phyloP scores from a whole-genome alignment of 2,797 vertebrate genomes.

The Prionace glauca region DNA sequence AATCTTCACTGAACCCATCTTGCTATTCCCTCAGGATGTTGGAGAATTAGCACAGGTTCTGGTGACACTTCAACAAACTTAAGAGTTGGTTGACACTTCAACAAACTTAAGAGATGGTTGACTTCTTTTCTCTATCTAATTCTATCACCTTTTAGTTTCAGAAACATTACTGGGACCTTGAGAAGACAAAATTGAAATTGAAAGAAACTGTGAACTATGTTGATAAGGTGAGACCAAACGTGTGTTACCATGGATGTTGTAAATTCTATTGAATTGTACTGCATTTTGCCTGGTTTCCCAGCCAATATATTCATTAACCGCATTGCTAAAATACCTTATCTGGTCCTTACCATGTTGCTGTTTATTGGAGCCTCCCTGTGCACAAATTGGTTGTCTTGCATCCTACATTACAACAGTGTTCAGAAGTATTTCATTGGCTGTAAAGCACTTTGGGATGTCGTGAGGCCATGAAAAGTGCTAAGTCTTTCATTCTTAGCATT shows the following conservation, averaged over 20 bases:
- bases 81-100: neutral
- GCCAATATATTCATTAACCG: neutral
- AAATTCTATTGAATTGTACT: neutral
- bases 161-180: constrained; percentile 63
- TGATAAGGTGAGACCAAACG: constrained; percentile 77
- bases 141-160: constrained; percentile 65
- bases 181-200: constrained; percentile 72
- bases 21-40: neutral
- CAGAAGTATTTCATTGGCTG: neutral
- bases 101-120: neutral
- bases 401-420: neutral
- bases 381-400: neutral
- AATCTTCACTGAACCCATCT: neutral
- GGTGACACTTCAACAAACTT: neutral
- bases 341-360: neutral
- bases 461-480: neutral
- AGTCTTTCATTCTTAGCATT: neutral
- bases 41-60: neutral
- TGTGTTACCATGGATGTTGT: neutral
- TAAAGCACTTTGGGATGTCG: neutral
- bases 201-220: constrained; percentile 86
- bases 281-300: neutral
- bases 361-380: neutral
- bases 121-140: neutral
- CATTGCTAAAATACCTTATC: neutral